These are phyloP conservation scores for Oncorhynchus nerka DNA, from an alignment of 2,113 vertebrate species.

Conservation along the genomic window DNA sequence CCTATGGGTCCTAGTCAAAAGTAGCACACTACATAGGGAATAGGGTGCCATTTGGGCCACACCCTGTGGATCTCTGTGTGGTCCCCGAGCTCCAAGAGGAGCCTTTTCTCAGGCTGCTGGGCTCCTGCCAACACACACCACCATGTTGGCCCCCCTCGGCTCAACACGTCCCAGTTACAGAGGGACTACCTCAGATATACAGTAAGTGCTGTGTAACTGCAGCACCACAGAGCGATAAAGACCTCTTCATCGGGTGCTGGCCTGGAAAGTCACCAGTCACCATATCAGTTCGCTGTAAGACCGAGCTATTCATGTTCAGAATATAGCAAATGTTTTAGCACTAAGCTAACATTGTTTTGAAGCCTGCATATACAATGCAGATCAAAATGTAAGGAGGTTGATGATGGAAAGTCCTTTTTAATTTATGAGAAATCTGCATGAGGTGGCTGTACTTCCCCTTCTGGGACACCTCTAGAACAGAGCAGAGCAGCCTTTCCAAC, in stretches of 20 bases:
- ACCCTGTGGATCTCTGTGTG: conserved; percentile 41
- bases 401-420: conserved; percentile 37
- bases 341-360: background rate
- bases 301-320: background rate
- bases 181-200: conserved; percentile 31
- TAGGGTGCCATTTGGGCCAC: no score
- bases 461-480: background rate
- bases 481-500: background rate
- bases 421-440: conserved; percentile 39
- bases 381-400: conserved; percentile 32
- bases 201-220: conserved; percentile 45
- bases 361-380: background rate
- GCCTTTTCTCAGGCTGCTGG: conserved; percentile 43
- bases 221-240: conserved; percentile 5
- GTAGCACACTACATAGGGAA: no score
- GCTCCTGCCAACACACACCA: conserved; percentile 39
- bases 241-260: background rate
- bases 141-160: conserved; percentile 36
- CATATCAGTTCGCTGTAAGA: conserved; percentile 23
- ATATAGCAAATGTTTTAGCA: background rate
- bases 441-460: conserved; percentile 31
- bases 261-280: conserved; percentile 23
- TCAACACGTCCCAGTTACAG: background rate
- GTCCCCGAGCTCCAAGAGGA: conserved; percentile 37
- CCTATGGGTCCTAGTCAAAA: no score